phyloP scores from a whole-genome alignment of 1,140 invertebrate genomes.

The Cylas formicarius region DNA sequence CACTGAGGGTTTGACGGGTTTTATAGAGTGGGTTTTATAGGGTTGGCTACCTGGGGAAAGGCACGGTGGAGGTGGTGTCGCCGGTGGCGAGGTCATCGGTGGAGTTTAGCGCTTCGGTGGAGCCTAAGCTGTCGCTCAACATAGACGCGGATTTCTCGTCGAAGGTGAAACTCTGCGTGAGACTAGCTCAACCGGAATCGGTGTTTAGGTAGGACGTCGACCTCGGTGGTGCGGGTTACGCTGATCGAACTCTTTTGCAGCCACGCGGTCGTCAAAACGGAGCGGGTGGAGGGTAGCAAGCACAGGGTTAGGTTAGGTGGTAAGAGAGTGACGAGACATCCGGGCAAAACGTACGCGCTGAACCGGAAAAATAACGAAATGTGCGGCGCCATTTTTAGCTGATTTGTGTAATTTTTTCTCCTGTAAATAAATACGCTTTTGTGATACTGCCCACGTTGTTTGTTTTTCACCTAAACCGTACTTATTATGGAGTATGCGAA shows the following conservation, averaged over 20 bases:
- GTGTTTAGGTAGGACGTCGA: conserved; percentile 50
- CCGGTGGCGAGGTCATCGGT: conserved; percentile 62
- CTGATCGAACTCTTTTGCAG: conserved; percentile 41
- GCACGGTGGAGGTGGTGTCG: conserved; percentile 57
- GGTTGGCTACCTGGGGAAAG: conserved; percentile 62
- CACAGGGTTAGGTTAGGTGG: conserved; percentile 55
- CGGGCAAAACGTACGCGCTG: conserved; percentile 66
- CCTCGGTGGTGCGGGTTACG: not conserved
- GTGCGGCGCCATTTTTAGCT: conserved; percentile 47
- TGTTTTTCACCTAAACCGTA: no score
- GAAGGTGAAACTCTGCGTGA: conserved; percentile 71
- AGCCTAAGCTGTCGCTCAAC: conserved; percentile 65
- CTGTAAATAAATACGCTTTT: no score
- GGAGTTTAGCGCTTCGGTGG: conserved; percentile 61
- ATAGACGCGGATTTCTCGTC: conserved; percentile 76
- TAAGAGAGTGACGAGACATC: conserved; percentile 45
- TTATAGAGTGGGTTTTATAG: conserved; percentile 40
- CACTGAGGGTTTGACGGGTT: not conserved
- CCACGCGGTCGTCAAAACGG: conserved; percentile 60
- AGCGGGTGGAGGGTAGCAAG: conserved; percentile 61
- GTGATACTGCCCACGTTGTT: no score
- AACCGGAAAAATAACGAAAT: conserved; percentile 76
- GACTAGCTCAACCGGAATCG: conserved; percentile 65
- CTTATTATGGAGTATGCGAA: no score
- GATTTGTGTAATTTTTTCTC: no score